Base-by-base conservation (phyloP, 37 sponge, comb jelly and placozoan genomes). In the Oopsacas minuta region DNA sequence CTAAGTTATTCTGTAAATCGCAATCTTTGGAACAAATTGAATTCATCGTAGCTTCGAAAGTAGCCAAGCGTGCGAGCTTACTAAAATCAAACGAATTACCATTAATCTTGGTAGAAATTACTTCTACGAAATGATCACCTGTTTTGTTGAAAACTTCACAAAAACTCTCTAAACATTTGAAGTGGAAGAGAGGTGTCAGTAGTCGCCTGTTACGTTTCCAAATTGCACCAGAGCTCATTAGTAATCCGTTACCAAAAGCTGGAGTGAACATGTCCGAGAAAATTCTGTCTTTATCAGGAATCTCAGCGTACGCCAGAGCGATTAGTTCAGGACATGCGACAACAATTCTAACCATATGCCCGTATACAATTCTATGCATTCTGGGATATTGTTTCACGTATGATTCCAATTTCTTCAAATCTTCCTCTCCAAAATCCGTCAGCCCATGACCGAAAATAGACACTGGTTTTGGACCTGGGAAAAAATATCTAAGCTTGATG, bases 31-130 rank as follows among this genome's bases (percentile, higher is more conserved):
- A 61, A 61, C 7, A 61, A 61, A 61, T 61, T 7, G 75, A 10
- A n/a, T 61, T 61, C 30, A 61, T 61, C 28, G 75, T 61, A 12
- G 75, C 75, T 61, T 61, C 75, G 30, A 61, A 61, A 20, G 75
- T 61, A 5, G 75, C 75, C 7, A 61, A n/a, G 28, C 75, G 75
- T 34, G 30, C 75, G 30, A 20, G 75, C 7, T 10, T 10, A 61
- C 1, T n/a, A 34, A 61, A 61, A 20, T 61, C 75, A 12, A 61
- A 61, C 3, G 75, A 61, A 20, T 61, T 34, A 7, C 28, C 28
- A n/a, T 34, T 34, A 61, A 61, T 12, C 22, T n/a, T 20, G 32
- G 3, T 3, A 5, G 22, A 10, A 61, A 10, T 5, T n/a, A 61
- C 75, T 61, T 61, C 1, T 25, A 12, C 22, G 22, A 61, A n/a